Evolutionary conservation across 2,888 invertebrate genomes (phyloP), one percentile per base, ranked within the genome.

Genomic region (Gymnoscelis rufifasciata): DNA sequence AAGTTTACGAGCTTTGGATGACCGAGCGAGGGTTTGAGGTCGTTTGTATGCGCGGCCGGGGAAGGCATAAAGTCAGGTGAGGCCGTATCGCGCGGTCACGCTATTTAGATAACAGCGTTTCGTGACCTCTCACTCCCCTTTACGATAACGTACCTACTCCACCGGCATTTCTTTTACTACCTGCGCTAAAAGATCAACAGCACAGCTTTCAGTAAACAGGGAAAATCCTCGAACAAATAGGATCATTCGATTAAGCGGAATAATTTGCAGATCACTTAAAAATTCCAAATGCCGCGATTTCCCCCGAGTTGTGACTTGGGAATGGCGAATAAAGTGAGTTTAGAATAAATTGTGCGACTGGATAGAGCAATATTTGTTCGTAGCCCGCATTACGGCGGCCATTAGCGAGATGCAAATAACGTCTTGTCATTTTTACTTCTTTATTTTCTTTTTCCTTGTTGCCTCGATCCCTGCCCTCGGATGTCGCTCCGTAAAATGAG

Each of bases 351-450:
- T 87, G 83, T 80, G 71, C 68, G 78, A 78, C 79, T 84, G 88
- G 84, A 86, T 87, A 83, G 86, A 86, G 86, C 81, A 83, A 87
- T 87, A 87, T 87, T 88, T 87, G 86, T 86, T 84, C 84, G 79
- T 84, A 81, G 86, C 86, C 82, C 80, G 84, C 83, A 83, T 84
- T 84, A 84, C 81, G 80, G 67, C 73, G 72, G 76, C 74, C 88
- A 88, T 88, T 88, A 88, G 86, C 79, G 80, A 68, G 83, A 86
- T 86, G 86, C 87, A 87, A 86, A 88, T 86, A 88, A 81, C 86
- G 83, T 87, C 87, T 88, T 86, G 87, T 84, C 83, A 84, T 83
- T 86, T 87, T 83, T 79, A 78, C 83, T 83, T 84, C 78, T 84
- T 87, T 86, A 84, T 86, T 84, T 79, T 74, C 23, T 42, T 43